Base-by-base conservation (phyloP, 2,888 invertebrate genomes). In the Diabrotica balteata region DNA sequence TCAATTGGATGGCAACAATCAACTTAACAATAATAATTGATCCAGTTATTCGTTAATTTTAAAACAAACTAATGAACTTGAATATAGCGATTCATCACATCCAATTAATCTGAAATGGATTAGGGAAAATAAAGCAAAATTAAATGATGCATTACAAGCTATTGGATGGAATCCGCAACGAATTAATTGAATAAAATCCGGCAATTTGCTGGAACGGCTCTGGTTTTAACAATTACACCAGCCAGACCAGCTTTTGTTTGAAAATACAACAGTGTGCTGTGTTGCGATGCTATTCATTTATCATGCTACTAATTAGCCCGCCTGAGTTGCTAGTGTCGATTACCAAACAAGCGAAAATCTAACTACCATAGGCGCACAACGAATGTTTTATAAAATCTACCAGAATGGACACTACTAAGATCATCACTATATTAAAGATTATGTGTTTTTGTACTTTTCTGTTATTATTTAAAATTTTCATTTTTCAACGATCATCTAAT, bases 151-250 rank as follows among this genome's bases (percentile, higher is more conserved):
- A 72, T 72, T 72, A 72, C 72, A 64, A 71, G 72, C 70, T 59
- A 67, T 70, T 65, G 67, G 69, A 69, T 70, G 67, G 72, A 73
- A 72, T 73, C 72, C 73, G 67, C 70, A 69, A 70, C 70, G 72
- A 71, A 75, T 74, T 75, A 74, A 74, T 74, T 72, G 73, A 74
- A 74, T 73, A 74, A 75, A 75, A 75, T 72, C 73, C 70, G 70
- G 73, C 72, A 73, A 73, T 71, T 73, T 73, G 73, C 72, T 67
- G 73, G 73, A 72, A 69, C 70, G 65, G 72, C 72, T 71, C 68
- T 67, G 73, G 73, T 72, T 73, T 73, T 68, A 73, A 72, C 73
- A 73, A 72, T 73, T 73, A 73, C 72, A 61, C 57, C 66, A 64
- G 57, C 68, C 63, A 63, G 70, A 63, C 59, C 57, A 59, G 65